These are phyloP conservation scores for Dasypolia templi DNA, from an alignment of 2,888 invertebrate genomes.

Conservation along the genomic window DNA sequence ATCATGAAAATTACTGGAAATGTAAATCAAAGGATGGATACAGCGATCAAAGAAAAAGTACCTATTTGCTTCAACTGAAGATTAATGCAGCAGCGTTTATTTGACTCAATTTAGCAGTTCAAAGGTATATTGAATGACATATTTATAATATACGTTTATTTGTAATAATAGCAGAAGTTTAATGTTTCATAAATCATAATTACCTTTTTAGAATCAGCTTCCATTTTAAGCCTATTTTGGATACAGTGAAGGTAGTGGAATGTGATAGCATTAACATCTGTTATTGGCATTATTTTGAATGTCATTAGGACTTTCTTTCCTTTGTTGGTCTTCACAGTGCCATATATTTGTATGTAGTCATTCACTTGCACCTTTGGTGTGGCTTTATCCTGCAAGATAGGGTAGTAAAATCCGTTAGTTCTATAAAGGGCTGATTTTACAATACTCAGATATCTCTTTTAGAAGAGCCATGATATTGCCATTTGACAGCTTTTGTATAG, in stretches of 20 bases:
- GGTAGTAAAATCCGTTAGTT: not conserved
- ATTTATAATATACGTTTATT: no score
- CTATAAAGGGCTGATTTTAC: no score
- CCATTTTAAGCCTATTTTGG: constrained; percentile 88
- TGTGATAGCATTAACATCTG: constrained; percentile 87
- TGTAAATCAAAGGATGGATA: not conserved
- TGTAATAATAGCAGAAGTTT: no score
- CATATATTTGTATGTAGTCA: constrained; percentile 87
- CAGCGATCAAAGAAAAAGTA: not conserved
- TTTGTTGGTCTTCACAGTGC: constrained; percentile 88
- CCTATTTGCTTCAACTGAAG: not conserved
- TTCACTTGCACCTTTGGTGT: constrained; percentile 87
- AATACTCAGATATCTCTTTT: no score
- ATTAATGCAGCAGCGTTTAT: not conserved
- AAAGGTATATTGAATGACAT: no score
- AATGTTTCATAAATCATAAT: not conserved
- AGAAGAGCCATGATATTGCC: no score
- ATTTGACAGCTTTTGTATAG: no score
- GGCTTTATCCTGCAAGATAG: constrained; percentile 82
- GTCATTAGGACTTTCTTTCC: constrained; percentile 88
- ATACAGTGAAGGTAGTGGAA: constrained; percentile 89
- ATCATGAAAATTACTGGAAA: not conserved
- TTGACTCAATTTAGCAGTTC: constrained; percentile 1
- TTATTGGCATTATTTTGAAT: constrained; percentile 87
- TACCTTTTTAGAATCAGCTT: constrained; percentile 88